Evolutionary conservation across 2,888 invertebrate genomes (phyloP).

Genomic region (Hoplodrina blanda): DNA sequence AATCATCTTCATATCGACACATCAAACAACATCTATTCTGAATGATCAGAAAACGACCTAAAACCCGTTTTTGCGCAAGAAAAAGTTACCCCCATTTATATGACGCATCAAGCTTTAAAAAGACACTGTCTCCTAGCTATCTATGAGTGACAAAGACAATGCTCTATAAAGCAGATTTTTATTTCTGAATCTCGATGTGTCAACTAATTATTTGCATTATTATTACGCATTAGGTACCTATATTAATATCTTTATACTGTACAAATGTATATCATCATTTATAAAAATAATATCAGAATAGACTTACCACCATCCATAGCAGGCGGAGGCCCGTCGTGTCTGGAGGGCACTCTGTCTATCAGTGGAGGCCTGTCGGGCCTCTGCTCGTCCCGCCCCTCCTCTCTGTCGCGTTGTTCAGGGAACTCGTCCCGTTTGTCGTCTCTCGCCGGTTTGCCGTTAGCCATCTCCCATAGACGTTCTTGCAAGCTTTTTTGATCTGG

Average conservation of each 20-base stretch:
- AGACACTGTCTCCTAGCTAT: too few species aligned
- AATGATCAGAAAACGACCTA: background rate
- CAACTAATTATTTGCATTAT: too few species aligned
- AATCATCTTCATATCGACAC: background rate
- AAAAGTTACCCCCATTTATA: background rate
- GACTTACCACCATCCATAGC: constrained; percentile 57
- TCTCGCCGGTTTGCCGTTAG: constrained; percentile 81
- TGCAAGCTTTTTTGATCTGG: constrained; percentile 84
- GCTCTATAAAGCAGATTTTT: too few species aligned
- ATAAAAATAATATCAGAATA: background rate
- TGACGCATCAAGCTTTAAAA: background rate
- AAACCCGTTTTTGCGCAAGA: background rate
- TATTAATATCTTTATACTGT: too few species aligned
- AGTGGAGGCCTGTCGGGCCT: constrained; percentile 52
- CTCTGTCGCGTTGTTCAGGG: constrained; percentile 32
- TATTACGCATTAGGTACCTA: too few species aligned
- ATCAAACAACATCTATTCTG: background rate
- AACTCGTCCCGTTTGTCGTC: constrained; percentile 58
- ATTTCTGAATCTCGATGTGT: too few species aligned
- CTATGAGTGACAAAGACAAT: background rate
- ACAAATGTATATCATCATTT: background rate
- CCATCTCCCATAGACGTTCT: constrained; percentile 89
- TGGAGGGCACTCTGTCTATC: constrained; percentile 52
- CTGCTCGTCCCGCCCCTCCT: constrained; percentile 39
- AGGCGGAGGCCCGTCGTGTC: constrained; percentile 51